Conservation (phyloP, 2,797 vertebrate genomes). For the Pseudotriccus pelzelni region DNA sequence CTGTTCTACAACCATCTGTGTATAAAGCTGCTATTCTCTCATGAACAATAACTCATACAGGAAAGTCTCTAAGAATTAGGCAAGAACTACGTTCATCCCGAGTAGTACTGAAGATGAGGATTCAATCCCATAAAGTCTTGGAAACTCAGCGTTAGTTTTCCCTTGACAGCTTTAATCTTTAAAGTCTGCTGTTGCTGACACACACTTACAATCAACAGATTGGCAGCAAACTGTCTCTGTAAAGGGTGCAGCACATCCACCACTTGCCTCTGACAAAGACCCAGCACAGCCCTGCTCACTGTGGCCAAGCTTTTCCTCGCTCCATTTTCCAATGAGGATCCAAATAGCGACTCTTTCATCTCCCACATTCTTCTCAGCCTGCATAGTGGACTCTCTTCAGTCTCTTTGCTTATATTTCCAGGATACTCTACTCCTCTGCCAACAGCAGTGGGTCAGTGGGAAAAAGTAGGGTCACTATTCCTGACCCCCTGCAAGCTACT, state of each 20-base stretch:
- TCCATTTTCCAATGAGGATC: not conserved
- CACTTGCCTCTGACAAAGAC: not conserved
- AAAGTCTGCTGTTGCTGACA: not conserved
- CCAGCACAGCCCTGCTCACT: not conserved
- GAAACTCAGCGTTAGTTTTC: constrained; percentile 40
- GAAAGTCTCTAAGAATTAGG: constrained; percentile 59
- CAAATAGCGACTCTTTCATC: not conserved
- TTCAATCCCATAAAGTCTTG: constrained; percentile 30
- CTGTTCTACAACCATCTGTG: constrained; percentile 78
- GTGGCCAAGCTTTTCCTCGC: not conserved
- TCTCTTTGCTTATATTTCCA: not conserved
- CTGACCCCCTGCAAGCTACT: not conserved
- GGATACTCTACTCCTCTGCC: not conserved
- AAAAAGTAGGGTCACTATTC: not conserved
- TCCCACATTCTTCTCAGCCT: not conserved
- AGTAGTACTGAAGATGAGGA: constrained; percentile 33
- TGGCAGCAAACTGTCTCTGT: not conserved
- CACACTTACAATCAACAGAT: not conserved
- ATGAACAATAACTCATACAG: constrained; percentile 80
- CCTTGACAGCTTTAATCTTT: constrained; percentile 42
- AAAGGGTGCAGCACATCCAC: not conserved
- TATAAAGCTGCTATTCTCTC: constrained; percentile 85
- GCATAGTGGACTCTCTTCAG: not conserved
- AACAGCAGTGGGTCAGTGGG: not conserved
- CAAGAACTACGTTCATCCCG: constrained; percentile 78